Base-by-base conservation (phyloP, 1,140 invertebrate genomes). In the Neuroterus valhalla region DNA sequence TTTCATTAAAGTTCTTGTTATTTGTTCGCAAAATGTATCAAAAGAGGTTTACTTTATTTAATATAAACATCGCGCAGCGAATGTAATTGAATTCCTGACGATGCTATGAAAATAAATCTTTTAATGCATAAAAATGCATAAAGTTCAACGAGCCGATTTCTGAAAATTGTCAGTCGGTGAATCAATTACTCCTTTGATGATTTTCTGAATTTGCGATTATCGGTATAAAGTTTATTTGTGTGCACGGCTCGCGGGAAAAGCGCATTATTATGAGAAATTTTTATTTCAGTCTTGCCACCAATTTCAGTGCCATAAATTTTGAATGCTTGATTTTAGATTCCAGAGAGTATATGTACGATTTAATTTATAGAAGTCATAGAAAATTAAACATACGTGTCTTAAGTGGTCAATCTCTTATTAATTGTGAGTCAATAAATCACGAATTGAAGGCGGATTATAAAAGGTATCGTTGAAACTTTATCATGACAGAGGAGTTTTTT, bases 21-120 rank as follows among this genome's bases (percentile, higher is more conserved):
- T n/a, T n/a, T n/a, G 31, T 8, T 38, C 10, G 4, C 6, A 38
- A 8, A 38, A 38, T 38, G 0, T 0, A 48, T 48, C 17, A 48
- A n/a, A 48, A n/a, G 1, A 48, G n/a, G n/a, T n/a, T n/a, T n/a
- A n/a, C n/a, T n/a, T 48, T 48, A 75, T 75, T 77, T 77, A 70
- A 73, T 76, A 76, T 78, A 62, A 72, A 68, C 67, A 77, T 69
- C 66, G 74, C 72, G 52, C 69, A 76, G 52, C 68, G 73, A 78
- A 66, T 78, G 6, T 38, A 62, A 62, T 31, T 62, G 31, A 62
- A 8, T 12, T 14, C 15, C 31, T 62, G n/a, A n/a, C 14, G 21
- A 26, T n/a, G 15, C 26, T 26, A 4, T 26, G 31, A 62, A 62
- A 62, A 62, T 62, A 62, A 38, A 38, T 38, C n/a, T 62, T 26